Conservation (phyloP, 2,797 vertebrate genomes). For the Danio albolineatus region DNA sequence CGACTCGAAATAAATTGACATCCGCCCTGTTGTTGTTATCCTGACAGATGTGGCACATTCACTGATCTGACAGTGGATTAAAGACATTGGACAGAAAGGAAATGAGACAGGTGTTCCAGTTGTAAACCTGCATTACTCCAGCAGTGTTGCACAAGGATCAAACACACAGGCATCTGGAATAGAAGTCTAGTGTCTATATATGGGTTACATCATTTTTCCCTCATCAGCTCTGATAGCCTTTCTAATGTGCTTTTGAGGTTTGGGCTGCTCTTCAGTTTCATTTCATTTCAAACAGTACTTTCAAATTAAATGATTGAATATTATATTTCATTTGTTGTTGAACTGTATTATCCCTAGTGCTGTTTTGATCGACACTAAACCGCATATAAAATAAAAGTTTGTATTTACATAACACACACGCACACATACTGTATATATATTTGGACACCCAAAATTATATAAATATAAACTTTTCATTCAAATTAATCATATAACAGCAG, state of each 20-base stretch:
- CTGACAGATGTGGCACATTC: neutral
- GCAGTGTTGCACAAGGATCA: neutral
- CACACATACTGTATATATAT: too few species aligned
- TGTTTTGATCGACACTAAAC: too few species aligned
- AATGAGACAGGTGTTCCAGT: slow-evolving; percentile 28
- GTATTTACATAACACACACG: too few species aligned
- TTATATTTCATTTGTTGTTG: neutral
- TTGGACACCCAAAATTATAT: too few species aligned
- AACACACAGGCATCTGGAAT: slow-evolving; percentile 21
- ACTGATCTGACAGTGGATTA: slow-evolving; percentile 5
- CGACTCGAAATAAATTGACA: neutral
- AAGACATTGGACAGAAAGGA: neutral
- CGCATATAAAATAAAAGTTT: too few species aligned
- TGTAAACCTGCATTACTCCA: slow-evolving; percentile 23
- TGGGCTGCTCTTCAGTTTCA: neutral
- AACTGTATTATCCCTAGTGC: neutral
- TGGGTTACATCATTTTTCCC: neutral
- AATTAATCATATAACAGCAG: too few species aligned
- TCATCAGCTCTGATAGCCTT: slow-evolving; percentile 9
- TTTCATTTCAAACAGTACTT: slow-evolving; percentile 9
- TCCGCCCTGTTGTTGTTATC: neutral
- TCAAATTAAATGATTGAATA: slow-evolving; percentile 1
- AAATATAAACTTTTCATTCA: too few species aligned
- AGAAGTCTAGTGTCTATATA: slow-evolving; percentile 15
- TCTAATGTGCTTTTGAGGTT: slow-evolving; percentile 26